phyloP scores from a whole-genome alignment of 1,140 invertebrate genomes.

The Drosophila simulans region DNA sequence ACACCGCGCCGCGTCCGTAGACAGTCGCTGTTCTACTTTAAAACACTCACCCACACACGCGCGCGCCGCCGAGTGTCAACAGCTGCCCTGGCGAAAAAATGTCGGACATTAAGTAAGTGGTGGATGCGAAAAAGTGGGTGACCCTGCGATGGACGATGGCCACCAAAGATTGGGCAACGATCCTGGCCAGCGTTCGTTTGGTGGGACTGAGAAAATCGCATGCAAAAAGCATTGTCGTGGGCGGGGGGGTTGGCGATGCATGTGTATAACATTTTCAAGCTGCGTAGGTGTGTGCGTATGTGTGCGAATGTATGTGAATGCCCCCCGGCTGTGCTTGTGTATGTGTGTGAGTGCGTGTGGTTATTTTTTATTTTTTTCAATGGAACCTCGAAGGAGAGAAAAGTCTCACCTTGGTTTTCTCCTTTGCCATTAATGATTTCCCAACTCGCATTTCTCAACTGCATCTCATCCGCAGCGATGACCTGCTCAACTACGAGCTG shows the following conservation, averaged over 20 bases:
- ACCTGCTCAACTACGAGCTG: slow-evolving; percentile 83
- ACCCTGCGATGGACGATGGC: not conserved
- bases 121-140: slow-evolving; percentile 21
- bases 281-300: not conserved
- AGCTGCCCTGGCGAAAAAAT: slow-evolving; percentile 73
- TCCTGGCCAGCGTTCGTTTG: slow-evolving; percentile 1
- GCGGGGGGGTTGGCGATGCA: slow-evolving; percentile 17
- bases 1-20: slow-evolving; percentile 4
- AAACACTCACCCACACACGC: slow-evolving; percentile 41
- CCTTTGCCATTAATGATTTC: not conserved
- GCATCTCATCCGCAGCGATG: slow-evolving; percentile 66
- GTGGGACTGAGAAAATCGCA: not conserved
- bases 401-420: slow-evolving; percentile 17
- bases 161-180: not conserved
- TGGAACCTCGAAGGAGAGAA: slow-evolving; percentile 24
- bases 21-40: slow-evolving; percentile 21
- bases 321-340: slow-evolving; percentile 11
- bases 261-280: slow-evolving; percentile 52
- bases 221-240: too few species aligned
- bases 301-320: slow-evolving; percentile 18
- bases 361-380: slow-evolving; percentile 11
- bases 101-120: slow-evolving; percentile 81
- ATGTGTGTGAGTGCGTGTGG: slow-evolving; percentile 1
- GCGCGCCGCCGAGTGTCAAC: slow-evolving; percentile 70
- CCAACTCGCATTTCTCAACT: not conserved